Base-by-base conservation (phyloP, 2,113 vertebrate genomes). In the Lophotis ruficrista region DNA sequence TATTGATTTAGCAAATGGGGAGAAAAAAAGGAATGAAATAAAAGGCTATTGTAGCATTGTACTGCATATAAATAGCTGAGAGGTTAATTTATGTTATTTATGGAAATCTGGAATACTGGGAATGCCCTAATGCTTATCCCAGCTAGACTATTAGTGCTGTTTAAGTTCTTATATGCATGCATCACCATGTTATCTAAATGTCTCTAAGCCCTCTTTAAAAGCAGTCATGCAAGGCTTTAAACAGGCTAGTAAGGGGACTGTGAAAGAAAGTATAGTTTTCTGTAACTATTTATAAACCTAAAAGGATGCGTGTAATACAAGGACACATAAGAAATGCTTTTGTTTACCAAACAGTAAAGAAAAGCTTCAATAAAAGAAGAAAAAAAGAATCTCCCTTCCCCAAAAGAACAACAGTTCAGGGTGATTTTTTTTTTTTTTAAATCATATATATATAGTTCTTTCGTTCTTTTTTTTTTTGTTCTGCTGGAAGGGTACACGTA, bases 1-100 rank as follows among this genome's bases (percentile, higher is more conserved):
- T 96, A 91, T 95, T 96, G 87, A 96, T 95, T 88, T 88, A 93
- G 76, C 57, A 88, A 95, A 94, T 75, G 43, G 82, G 76, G 76
- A 87, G 90, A 64, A 90, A 89, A 94, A 94, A 72, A 50, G 35
- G 89, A 92, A 86, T 33, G 30, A 91, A 94, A 96, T 89, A 96
- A 94, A 96, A 92, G 95, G 50, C 78, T 72, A 89, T 94, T 96
- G 93, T 94, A 87, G 66, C 84, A 57, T 56, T 7, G 47, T 60
- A 43, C 43, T 51, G 78, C 78, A 71, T 80, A 91, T 90, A 93
- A 95, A 93, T 92, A 93, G 89, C 79, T 91, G 79, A 12, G 87
- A 91, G 85, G 87, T 95, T 97, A 92, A 95, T 97, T 97, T 96
- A 96, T 93, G 93, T 93, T 94, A 90, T 94, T 92, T 96, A 94